These are phyloP conservation scores for Intoshia linei DNA, from an alignment of 1,140 invertebrate genomes.

Conservation along the genomic window DNA sequence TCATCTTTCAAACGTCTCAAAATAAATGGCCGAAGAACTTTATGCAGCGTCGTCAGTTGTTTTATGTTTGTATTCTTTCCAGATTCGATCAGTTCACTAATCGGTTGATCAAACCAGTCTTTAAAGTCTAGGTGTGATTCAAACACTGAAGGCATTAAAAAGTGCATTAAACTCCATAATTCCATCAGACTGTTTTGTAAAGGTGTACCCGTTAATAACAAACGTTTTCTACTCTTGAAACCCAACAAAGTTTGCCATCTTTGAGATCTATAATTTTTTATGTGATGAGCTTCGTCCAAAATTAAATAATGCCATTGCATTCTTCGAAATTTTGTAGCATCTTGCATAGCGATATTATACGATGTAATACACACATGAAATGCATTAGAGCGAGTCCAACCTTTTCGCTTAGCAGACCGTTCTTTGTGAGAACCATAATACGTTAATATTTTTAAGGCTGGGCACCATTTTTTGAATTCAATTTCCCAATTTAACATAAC, in stretches of 20 bases:
- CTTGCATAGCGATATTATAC: constrained; percentile 90
- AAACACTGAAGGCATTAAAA: constrained; percentile 95
- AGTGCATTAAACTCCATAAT: constrained; percentile 97
- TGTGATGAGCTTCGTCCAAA: constrained; percentile 95
- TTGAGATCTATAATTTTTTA: constrained; percentile 98
- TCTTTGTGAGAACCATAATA: constrained; percentile 94
- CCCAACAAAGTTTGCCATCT: constrained; percentile 84
- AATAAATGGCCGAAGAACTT: constrained; percentile 81
- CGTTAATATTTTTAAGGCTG: constrained; percentile 86
- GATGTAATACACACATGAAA: constrained; percentile 99
- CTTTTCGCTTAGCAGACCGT: constrained; percentile 53
- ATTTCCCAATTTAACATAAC: constrained; percentile 99
- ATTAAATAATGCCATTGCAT: constrained; percentile 98
- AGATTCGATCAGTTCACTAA: constrained; percentile 89
- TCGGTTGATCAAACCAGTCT: constrained; percentile 93
- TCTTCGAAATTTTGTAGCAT: constrained; percentile 75
- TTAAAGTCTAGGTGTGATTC: constrained; percentile 74
- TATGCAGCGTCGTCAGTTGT: too few relatives aligned
- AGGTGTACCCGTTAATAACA: constrained; percentile 80
- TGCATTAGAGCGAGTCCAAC: constrained; percentile 92
- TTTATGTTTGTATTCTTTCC: too few relatives aligned
- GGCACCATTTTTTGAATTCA: constrained; percentile 99
- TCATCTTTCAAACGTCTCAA: constrained; percentile 68
- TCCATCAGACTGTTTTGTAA: constrained; percentile 97
- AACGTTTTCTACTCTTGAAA: constrained; percentile 64